These are phyloP conservation scores for Lateolabrax maculatus DNA, from an alignment of 2,797 vertebrate species.

Conservation along the genomic window DNA sequence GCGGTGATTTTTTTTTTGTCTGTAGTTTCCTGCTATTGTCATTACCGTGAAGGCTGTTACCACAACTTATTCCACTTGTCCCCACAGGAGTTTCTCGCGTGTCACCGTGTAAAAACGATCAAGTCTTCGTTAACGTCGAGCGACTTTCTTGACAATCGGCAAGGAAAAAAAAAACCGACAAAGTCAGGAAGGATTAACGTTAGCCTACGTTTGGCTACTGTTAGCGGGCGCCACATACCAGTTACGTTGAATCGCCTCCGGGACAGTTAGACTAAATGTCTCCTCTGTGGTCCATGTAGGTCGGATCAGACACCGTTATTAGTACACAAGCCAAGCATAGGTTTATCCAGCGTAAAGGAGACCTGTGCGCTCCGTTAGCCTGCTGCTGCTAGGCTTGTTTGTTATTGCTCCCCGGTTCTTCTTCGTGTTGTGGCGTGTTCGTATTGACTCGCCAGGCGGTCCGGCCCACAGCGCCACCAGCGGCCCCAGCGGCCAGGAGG, in stretches of 20 bases:
- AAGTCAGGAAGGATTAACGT: slow-evolving; percentile 60
- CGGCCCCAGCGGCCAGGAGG: slow-evolving; percentile 1
- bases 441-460: not conserved
- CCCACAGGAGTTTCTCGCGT: slow-evolving; percentile 13
- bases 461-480: slow-evolving; percentile 47
- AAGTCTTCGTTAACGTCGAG: not conserved
- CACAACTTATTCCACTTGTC: not conserved
- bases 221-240: slow-evolving; percentile 58
- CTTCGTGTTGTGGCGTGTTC: not conserved
- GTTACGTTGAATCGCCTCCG: slow-evolving; percentile 12
- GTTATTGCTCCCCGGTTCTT: slow-evolving; percentile 67
- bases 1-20: not conserved
- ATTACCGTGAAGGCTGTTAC: not conserved
- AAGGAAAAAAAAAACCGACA: slow-evolving; percentile 38
- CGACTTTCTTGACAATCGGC: not conserved
- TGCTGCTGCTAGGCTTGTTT: slow-evolving; percentile 53
- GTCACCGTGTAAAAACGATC: not conserved
- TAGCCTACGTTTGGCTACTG: slow-evolving; percentile 47
- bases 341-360: not conserved
- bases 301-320: not conserved
- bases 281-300: not conserved
- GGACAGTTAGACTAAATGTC: slow-evolving; percentile 19
- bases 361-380: slow-evolving; percentile 32
- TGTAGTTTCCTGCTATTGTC: slow-evolving; percentile 7
- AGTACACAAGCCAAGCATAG: not conserved